Percentiles rank a stretch among this genome's conserved stretches.
These are phyloP conservation scores for Drosophila athabasca DNA, from an alignment of 1,140 invertebrate species.

Conservation along the genomic window DNA sequence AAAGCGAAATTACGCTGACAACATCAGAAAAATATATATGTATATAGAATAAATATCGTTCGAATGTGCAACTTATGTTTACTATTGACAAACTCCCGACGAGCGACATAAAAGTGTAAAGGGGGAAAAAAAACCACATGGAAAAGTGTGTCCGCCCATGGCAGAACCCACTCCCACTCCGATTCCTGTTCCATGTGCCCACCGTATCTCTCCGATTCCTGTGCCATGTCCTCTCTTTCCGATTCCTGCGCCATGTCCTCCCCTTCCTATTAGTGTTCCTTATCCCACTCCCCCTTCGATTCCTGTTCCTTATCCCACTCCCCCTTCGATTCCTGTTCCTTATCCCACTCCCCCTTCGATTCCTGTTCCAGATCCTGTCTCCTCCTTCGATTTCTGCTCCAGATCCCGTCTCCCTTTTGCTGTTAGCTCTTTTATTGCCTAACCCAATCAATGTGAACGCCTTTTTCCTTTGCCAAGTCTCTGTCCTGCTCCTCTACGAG, in stretches of 20 bases:
- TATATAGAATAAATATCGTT: too few species aligned
- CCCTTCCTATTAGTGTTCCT: background rate
- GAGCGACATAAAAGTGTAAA: conserved; percentile 1
- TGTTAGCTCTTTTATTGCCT: conserved; percentile 63
- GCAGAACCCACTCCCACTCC: too few species aligned
- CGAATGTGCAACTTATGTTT: conserved; percentile 76
- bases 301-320: too few species aligned
- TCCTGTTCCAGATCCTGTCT: conserved; percentile 8
- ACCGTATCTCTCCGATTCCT: too few species aligned
- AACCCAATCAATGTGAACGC: conserved; percentile 77
- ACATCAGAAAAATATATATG: conserved; percentile 50
- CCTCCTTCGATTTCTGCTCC: conserved; percentile 6
- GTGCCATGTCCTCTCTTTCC: too few species aligned
- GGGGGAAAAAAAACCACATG: conserved; percentile 12
- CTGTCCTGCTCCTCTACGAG: background rate
- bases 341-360: background rate
- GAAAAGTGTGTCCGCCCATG: conserved; percentile 39
- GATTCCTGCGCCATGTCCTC: too few species aligned
- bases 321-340: background rate
- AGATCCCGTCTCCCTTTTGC: conserved; percentile 15
- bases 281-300: too few species aligned
- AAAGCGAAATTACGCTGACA: conserved; percentile 67
- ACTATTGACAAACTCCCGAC: conserved; percentile 70
- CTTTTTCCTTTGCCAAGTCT: conserved; percentile 44
- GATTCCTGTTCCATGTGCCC: background rate